Evolutionary conservation across 2,113 vertebrate species (phyloP).

Genomic region (Maccullochella peelii): DNA sequence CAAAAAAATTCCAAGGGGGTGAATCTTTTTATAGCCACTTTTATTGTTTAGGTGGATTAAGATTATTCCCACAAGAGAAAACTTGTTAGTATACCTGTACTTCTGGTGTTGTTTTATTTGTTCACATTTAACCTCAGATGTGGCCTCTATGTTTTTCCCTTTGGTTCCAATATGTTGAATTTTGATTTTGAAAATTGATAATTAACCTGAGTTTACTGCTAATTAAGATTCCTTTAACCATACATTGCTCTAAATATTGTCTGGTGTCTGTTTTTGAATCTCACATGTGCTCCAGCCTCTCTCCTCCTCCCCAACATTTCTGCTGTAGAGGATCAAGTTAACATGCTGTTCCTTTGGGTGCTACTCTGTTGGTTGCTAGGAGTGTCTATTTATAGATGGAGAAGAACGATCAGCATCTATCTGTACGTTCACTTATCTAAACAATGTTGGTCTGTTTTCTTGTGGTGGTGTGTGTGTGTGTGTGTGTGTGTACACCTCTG

Average conservation of each 20-base stretch:
- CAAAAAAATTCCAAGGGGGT: not conserved
- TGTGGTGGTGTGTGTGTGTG: conserved; percentile 3
- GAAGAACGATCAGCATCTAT: conserved; percentile 64
- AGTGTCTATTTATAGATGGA: conserved; percentile 73
- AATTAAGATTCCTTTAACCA: not conserved
- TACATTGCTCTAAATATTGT: not conserved
- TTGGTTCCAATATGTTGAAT: not conserved
- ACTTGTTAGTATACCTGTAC: not conserved
- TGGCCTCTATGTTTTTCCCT: not conserved
- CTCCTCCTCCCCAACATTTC: conserved; percentile 9
- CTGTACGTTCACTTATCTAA: conserved; percentile 70
- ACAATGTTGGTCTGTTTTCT: conserved; percentile 46
- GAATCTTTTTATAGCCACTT: not conserved
- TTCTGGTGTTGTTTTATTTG: not conserved
- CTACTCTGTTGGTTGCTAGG: conserved; percentile 63
- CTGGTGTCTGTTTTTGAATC: conserved; percentile 20
- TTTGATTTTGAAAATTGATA: conserved; percentile 9
- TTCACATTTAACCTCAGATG: conserved; percentile 2
- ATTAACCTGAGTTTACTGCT: not conserved
- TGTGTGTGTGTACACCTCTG: conserved; percentile 20
- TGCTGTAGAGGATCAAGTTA: conserved; percentile 60
- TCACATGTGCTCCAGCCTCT: conserved; percentile 14
- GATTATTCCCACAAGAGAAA: not conserved
- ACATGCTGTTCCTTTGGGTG: conserved; percentile 65
- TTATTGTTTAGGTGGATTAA: not conserved